phyloP scores from a whole-genome alignment of 2,797 vertebrate genomes.

The Agapornis canus region DNA sequence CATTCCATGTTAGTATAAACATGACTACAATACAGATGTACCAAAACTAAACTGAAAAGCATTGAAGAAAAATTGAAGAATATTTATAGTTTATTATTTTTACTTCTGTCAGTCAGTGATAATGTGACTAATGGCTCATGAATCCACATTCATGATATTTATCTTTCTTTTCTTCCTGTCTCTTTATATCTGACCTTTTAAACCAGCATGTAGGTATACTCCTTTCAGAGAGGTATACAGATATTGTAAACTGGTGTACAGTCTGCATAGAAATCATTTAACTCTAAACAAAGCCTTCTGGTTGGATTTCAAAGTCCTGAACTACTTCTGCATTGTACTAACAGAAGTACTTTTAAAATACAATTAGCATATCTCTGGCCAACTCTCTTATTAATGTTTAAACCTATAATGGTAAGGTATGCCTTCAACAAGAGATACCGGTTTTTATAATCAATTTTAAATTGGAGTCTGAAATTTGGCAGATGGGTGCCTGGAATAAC shows the following conservation, averaged over 20 bases:
- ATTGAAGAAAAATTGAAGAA: not conserved
- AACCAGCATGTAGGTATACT: not conserved
- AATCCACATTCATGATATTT: not conserved
- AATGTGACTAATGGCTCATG: not conserved
- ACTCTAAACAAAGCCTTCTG: not conserved
- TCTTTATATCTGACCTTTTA: not conserved
- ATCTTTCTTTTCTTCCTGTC: not conserved
- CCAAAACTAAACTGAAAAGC: not conserved
- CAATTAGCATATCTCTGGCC: not conserved
- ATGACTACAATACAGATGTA: not conserved
- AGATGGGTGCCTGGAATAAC: not conserved
- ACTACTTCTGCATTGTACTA: not conserved
- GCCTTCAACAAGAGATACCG: not conserved
- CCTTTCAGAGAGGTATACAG: not conserved
- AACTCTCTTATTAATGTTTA: not conserved
- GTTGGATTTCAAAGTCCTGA: not conserved
- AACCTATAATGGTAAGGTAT: not conserved
- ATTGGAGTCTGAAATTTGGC: not conserved
- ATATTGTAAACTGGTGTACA: not conserved
- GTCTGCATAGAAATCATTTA: not conserved
- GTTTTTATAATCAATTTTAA: not conserved
- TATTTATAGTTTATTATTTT: not conserved
- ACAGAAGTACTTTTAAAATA: not conserved
- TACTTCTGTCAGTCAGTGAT: not conserved
- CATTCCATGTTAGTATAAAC: not conserved